These are phyloP conservation scores for Pelosia muscerda DNA, from an alignment of 2,888 invertebrate genomes.

Conservation along the genomic window DNA sequence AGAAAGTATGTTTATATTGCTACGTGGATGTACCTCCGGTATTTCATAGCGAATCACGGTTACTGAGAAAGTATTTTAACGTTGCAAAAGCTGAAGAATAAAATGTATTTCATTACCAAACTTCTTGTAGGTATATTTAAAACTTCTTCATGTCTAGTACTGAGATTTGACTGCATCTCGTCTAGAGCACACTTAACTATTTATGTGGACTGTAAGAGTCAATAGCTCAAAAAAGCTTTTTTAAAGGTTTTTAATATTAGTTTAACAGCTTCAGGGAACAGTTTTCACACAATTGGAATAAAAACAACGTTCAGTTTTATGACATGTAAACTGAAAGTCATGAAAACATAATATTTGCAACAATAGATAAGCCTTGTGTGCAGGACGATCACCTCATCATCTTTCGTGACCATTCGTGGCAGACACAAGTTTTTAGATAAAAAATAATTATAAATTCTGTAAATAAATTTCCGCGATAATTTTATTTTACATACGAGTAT, in stretches of 20 bases:
- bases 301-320: too few relatives aligned
- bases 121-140: not conserved
- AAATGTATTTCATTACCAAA: not conserved
- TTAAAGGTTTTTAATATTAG: not conserved
- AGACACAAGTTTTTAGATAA: not conserved
- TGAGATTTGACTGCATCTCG: not conserved
- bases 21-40: slow-evolving; percentile 1
- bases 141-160: not conserved
- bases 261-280: not conserved
- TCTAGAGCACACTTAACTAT: too few relatives aligned
- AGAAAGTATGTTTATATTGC: not conserved
- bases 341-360: not conserved
- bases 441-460: not conserved
- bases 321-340: too few relatives aligned
- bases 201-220: too few relatives aligned
- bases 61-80: not conserved
- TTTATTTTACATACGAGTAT: not conserved
- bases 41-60: not conserved
- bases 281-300: not conserved
- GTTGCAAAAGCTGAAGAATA: not conserved
- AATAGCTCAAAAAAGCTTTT: too few relatives aligned
- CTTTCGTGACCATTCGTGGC: not conserved
- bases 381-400: not conserved
- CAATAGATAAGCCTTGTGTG: not conserved
- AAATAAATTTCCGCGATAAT: not conserved